phyloP scores from a whole-genome alignment of 2,797 vertebrate species.

The Tympanoctomys barrerae region DNA sequence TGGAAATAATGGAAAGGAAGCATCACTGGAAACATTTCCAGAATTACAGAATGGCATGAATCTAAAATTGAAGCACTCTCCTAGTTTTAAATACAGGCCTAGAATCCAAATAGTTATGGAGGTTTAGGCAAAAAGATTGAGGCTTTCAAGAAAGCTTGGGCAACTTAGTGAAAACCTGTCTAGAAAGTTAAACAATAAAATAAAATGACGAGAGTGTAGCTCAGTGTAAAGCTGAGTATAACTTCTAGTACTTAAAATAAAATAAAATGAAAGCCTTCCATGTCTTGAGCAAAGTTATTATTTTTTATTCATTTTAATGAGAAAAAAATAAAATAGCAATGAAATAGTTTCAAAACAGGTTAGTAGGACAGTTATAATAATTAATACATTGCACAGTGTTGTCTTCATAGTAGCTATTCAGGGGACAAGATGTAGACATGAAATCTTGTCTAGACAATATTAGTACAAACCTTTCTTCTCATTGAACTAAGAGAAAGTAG shows the following conservation, averaged over 20 bases:
- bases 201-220: background rate
- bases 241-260: background rate
- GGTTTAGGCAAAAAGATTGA: background rate
- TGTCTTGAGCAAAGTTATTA: background rate
- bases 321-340: no score
- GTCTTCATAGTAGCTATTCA: no score
- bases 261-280: background rate
- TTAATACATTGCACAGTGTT: no score
- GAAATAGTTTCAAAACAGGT: no score
- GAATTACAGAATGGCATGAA: background rate
- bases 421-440: no score
- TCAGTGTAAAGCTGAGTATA: background rate
- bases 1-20: background rate
- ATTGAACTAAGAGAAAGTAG: no score
- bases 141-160: background rate
- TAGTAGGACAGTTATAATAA: no score
- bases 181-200: background rate
- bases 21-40: background rate
- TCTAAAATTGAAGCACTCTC: background rate
- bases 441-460: no score
- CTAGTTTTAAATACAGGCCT: background rate
- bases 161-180: background rate
- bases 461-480: no score
- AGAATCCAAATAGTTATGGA: background rate
- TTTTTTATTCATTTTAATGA: no score